These are phyloP conservation scores for Ciconia boyciana DNA, from an alignment of 2,113 vertebrate species.

Conservation along the genomic window DNA sequence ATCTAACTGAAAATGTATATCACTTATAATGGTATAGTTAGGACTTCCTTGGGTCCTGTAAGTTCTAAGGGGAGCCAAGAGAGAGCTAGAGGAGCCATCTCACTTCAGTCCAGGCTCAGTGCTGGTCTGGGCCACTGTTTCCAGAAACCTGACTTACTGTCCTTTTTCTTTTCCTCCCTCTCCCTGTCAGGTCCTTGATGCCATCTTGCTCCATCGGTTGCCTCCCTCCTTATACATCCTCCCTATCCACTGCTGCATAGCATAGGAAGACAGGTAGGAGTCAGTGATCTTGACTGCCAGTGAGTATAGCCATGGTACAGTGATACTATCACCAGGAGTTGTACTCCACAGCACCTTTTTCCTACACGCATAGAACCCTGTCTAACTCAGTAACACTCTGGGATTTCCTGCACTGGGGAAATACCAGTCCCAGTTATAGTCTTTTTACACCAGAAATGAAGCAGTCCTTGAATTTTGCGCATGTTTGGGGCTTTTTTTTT, in stretches of 20 bases:
- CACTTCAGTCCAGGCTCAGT: neutral
- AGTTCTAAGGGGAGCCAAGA: neutral
- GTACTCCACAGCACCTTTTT: neutral
- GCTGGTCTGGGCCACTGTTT: neutral
- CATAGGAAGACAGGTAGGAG: neutral
- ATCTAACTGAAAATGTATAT: neutral
- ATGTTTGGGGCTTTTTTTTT: accelerated
- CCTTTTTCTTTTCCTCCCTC: neutral
- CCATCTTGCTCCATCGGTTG: neutral
- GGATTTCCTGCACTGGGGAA: neutral
- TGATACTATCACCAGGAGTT: neutral
- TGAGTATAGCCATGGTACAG: accelerated
- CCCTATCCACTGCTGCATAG: accelerated
- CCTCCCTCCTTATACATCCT: neutral
- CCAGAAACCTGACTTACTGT: neutral
- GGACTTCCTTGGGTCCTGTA: neutral
- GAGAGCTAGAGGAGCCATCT: neutral
- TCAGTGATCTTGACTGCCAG: neutral
- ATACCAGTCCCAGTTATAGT: accelerated
- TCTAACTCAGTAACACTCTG: neutral
- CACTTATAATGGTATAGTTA: neutral
- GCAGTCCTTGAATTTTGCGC: neutral
- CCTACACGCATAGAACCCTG: neutral
- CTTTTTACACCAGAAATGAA: neutral
- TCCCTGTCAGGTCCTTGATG: neutral